phyloP scores from a whole-genome alignment of 2,113 vertebrate genomes.

The Sitta europaea region DNA sequence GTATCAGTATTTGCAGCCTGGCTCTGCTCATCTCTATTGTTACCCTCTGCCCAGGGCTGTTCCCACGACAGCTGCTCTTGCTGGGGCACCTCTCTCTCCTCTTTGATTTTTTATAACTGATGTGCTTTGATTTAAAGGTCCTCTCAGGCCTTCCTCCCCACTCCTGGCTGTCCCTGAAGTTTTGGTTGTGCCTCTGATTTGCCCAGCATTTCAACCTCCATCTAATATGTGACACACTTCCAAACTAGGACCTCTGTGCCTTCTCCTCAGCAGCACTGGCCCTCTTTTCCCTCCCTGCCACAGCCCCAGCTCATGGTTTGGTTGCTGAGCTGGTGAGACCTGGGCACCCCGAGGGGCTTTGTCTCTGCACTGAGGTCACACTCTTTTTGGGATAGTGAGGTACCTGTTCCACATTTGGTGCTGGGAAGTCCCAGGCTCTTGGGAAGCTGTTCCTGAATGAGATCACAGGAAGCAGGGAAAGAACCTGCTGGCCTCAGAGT shows the following conservation, averaged over 20 bases:
- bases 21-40: not conserved
- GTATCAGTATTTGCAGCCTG: not conserved
- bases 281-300: not conserved
- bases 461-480: not conserved
- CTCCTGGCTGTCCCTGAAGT: not conserved
- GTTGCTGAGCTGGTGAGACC: not conserved
- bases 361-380: not conserved
- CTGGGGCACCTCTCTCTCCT: not conserved
- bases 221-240: fast-evolving
- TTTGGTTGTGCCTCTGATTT: not conserved
- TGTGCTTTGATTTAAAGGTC: not conserved
- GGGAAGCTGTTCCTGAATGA: not conserved
- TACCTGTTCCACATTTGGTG: not conserved
- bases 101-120: not conserved
- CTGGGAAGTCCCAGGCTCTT: not conserved
- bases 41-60: not conserved
- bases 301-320: not conserved
- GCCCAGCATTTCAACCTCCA: not conserved
- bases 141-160: not conserved
- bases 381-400: not conserved
- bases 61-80: not conserved
- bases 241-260: not conserved
- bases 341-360: not conserved
- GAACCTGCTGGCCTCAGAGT: not conserved
- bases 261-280: not conserved